A percentile compares a stretch with the other conserved stretches of the same genome.
Conservation (phyloP, 2,113 vertebrate genomes). For the Gallinago media region DNA sequence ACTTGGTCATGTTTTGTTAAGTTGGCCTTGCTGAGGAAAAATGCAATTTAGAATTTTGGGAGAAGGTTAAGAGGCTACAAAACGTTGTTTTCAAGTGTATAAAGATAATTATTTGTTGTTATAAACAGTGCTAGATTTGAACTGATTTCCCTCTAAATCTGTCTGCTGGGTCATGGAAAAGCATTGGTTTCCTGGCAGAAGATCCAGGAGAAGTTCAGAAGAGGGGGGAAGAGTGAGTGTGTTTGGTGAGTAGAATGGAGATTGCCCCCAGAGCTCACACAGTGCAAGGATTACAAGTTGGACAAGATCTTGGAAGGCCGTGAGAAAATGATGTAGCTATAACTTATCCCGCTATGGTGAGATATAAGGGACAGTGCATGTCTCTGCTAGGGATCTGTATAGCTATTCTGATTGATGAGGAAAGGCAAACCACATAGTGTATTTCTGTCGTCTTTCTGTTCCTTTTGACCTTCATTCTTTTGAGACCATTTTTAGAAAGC, state of each 20-base stretch:
- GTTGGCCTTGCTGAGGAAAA: background rate
- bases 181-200: background rate
- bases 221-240: background rate
- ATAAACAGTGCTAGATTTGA: constrained; percentile 27
- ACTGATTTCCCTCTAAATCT: background rate
- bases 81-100: background rate
- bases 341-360: background rate
- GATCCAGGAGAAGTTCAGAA: background rate
- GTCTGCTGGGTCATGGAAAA: constrained; percentile 20
- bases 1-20: constrained; percentile 39
- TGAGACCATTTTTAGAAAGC: constrained; percentile 12
- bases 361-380: too few relatives aligned
- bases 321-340: background rate
- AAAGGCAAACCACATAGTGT: background rate
- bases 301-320: background rate
- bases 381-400: background rate
- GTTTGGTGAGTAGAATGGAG: background rate
- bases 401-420: background rate
- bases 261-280: background rate
- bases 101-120: background rate
- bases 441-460: background rate
- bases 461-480: constrained; percentile 20
- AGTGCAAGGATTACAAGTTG: accelerated
- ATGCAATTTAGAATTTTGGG: background rate
- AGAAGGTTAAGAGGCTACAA: background rate